Evolutionary conservation across 2,888 invertebrate species (phyloP), one percentile per base, ranked within the genome.

Genomic region (Drosophila greeni): DNA sequence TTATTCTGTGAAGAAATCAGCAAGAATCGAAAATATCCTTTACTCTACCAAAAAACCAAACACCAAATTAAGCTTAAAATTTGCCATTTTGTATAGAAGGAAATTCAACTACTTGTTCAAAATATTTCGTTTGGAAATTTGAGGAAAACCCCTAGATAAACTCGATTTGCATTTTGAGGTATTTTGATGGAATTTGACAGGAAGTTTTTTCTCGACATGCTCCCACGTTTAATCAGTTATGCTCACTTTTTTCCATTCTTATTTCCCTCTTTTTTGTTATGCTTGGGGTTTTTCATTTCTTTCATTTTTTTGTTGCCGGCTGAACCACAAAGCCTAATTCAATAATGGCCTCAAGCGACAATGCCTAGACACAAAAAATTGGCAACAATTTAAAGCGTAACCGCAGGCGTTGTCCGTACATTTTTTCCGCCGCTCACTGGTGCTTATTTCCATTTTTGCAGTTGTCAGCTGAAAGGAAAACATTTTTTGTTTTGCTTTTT

Each of bases 381-480:
- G 79, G 65, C 67, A 79, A 69, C 82, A 82, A 79, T 79, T 82
- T 79, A 75, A 79, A 73, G 73, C 62, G 57, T 57, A 73, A 79
- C 79, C 79, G 72, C 79, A 82, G 75, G 79, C 79, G 66, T 66
- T 67, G 69, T 45, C 65, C 61, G 29, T 39, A 31, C 45, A 39
- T 56, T 65, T 79, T 73, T 71, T 70, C 42, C 11, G 6, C 24
- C 11, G 24, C 24, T 42, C 57, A 6, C 37, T 14, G 45, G 12
- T 43, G 55, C 31, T 33, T 58, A 48, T 59, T 52, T 66, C 51
- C 51, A 40, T 33, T 70, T 62, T 53, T 52, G 56, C 60, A 65
- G 48, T 67, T 76, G 73, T 66, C 61, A 64, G 74, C 37, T 66
- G 72, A 45, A 62, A 55, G 16, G 47, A 31, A 67, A 43, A 51